These are phyloP conservation scores for Drosophila punjabiensis DNA, from an alignment of 1,140 invertebrate genomes.

Conservation along the genomic window DNA sequence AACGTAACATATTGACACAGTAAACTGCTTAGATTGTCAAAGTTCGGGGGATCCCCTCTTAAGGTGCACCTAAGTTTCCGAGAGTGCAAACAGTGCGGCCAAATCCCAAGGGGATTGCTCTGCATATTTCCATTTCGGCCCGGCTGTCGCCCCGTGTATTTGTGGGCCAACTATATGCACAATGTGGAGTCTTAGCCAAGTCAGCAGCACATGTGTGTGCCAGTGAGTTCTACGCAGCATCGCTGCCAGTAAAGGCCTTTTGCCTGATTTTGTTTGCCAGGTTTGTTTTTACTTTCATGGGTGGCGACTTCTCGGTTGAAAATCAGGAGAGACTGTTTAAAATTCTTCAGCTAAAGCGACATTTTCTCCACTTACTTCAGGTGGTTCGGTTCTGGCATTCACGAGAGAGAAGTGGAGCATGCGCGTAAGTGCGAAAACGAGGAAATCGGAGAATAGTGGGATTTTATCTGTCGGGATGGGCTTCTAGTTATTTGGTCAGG, in stretches of 20 bases:
- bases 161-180: slow-evolving; percentile 49
- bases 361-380: slow-evolving; percentile 28
- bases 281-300: slow-evolving; percentile 64
- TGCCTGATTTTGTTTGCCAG: slow-evolving; percentile 41
- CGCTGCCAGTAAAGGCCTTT: slow-evolving; percentile 53
- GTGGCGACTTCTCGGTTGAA: neutral
- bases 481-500: neutral
- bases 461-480: slow-evolving; percentile 7
- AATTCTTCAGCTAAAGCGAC: slow-evolving; percentile 35
- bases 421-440: neutral
- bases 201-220: slow-evolving; percentile 34
- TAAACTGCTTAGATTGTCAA: slow-evolving; percentile 83
- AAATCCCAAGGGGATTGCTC: slow-evolving; percentile 56
- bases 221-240: slow-evolving; percentile 32
- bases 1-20: slow-evolving; percentile 81
- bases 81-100: slow-evolving; percentile 58
- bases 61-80: slow-evolving; percentile 73
- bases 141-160: slow-evolving; percentile 21
- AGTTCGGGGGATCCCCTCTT: slow-evolving; percentile 64
- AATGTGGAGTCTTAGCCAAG: slow-evolving; percentile 28
- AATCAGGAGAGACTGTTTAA: slow-evolving; percentile 5
- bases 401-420: slow-evolving; percentile 7
- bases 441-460: slow-evolving; percentile 9
- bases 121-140: slow-evolving; percentile 49
- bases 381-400: slow-evolving; percentile 51